These are phyloP conservation scores for Pammene aurita DNA, from an alignment of 2,888 invertebrate species.

Conservation along the genomic window DNA sequence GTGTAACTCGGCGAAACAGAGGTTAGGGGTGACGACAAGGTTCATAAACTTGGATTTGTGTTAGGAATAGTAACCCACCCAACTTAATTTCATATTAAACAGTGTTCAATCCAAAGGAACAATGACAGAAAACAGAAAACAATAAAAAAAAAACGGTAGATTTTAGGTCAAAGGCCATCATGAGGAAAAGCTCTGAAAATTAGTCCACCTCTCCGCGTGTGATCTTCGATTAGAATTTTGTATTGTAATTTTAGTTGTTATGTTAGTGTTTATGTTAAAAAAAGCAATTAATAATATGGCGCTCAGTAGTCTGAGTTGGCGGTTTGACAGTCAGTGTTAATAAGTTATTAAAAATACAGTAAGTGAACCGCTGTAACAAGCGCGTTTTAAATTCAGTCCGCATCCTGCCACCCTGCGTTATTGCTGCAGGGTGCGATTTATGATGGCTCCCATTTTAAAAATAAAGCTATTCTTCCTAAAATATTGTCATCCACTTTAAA, in stretches of 20 bases:
- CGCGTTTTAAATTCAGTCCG: constrained; percentile 72
- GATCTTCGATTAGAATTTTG: too few species aligned
- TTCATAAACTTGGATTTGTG: constrained; percentile 21
- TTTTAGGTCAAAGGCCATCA: too few species aligned
- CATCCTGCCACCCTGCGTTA: constrained; percentile 71
- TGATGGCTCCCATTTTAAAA: constrained; percentile 75
- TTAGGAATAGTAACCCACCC: not conserved
- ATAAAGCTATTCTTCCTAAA: constrained; percentile 81
- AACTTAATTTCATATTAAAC: not conserved
- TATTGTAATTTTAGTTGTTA: too few species aligned
- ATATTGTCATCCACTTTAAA: constrained; percentile 82
- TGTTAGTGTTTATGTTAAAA: too few species aligned
- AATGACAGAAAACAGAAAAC: too few species aligned
- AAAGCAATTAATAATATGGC: not conserved
- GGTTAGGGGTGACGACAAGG: constrained; percentile 18
- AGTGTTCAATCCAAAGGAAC: too few species aligned
- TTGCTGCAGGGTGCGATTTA: constrained; percentile 75
- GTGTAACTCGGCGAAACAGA: constrained; percentile 30
- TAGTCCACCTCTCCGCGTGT: too few species aligned
- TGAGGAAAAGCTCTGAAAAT: too few species aligned
- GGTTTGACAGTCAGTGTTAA: constrained; percentile 35
- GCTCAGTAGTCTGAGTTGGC: constrained; percentile 1
- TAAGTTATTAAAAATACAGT: constrained; percentile 38
- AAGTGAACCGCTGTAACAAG: constrained; percentile 63
- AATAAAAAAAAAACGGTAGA: too few species aligned